Base-by-base conservation (phyloP, 1,140 invertebrate genomes). In the Musca domestica region DNA sequence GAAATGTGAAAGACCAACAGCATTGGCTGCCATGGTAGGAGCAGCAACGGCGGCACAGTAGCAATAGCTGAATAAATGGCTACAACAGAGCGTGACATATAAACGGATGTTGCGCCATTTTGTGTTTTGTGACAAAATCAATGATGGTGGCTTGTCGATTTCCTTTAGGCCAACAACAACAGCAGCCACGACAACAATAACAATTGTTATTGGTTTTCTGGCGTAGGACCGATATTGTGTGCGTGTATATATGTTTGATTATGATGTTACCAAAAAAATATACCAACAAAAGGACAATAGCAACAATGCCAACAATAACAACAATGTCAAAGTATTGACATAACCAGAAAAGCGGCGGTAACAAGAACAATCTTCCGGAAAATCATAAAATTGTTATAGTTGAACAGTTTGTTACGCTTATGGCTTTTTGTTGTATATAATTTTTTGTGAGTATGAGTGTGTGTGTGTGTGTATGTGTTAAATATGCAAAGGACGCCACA, bases 331-430 rank as follows among this genome's bases (percentile, higher is more conserved):
- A 41, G 34, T 41, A 41, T 41, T 41, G 34, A 41, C 34, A 51
- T 51, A 19, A 22, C 56, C 17, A 14, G 19, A 61, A 30, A 54
- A 58, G 34, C 9, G 34, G 19, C 56, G 52, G 6, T 9, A 23
- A 14, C 19, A 54, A 54, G 23, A 23, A 34, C 17, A 41, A 61
- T 19, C 20, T 51, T 51, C 56, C 27, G 56, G 56, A 61, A 61
- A 41, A 61, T 61, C 25, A 61, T 61, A 61, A 61, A 61, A 61
- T 61, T 61, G 56, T 61, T 61, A 61, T 61, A 61, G n/a, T 41
- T 61, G 56, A 61, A 61, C 56, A 41, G 56, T 61, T 61, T 61
- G 56, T 61, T 61, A 61, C 56, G 56, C 56, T 61, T 27, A 61
- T 61, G 30, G 19, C 30, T 61, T 61, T 61, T 19, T 34, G 19